These are phyloP conservation scores for Pangasius sanitwongsei DNA, from an alignment of 2,797 vertebrate species.

Conservation along the genomic window DNA sequence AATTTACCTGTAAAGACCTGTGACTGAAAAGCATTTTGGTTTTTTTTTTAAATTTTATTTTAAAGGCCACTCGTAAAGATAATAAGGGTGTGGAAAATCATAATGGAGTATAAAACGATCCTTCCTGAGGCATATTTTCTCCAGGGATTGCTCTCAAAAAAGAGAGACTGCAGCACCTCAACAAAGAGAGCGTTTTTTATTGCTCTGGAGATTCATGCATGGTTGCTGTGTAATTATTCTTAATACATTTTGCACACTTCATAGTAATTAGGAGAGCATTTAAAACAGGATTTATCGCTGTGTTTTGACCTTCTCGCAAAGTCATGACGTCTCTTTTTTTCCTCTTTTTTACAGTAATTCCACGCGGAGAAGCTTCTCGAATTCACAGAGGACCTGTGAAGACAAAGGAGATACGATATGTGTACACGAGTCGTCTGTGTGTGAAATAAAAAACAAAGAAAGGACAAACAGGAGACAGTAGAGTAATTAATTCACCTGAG, in stretches of 20 bases:
- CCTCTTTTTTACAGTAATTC: conserved; percentile 70
- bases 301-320: conserved; percentile 30
- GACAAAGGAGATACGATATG: conserved; percentile 65
- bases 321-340: conserved; percentile 56
- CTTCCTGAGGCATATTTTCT: background rate
- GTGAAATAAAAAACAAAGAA: conserved; percentile 56
- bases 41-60: conserved; percentile 14
- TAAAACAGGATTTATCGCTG: conserved; percentile 29
- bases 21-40: background rate
- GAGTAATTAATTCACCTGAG: conserved; percentile 21
- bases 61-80: conserved; percentile 10
- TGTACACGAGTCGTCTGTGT: conserved; percentile 67
- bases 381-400: conserved; percentile 62
- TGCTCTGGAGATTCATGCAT: conserved; percentile 25
- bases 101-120: conserved; percentile 1
- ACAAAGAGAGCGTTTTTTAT: conserved; percentile 3
- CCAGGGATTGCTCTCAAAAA: background rate
- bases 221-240: conserved; percentile 35
- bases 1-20: conserved; percentile 2
- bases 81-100: conserved; percentile 18
- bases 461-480: conserved; percentile 56
- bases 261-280: conserved; percentile 27
- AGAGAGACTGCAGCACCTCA: background rate
- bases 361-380: conserved; percentile 60
- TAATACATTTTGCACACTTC: conserved; percentile 17